These are phyloP conservation scores for Taurulus bubalis DNA, from an alignment of 2,113 vertebrate genomes.

Conservation along the genomic window DNA sequence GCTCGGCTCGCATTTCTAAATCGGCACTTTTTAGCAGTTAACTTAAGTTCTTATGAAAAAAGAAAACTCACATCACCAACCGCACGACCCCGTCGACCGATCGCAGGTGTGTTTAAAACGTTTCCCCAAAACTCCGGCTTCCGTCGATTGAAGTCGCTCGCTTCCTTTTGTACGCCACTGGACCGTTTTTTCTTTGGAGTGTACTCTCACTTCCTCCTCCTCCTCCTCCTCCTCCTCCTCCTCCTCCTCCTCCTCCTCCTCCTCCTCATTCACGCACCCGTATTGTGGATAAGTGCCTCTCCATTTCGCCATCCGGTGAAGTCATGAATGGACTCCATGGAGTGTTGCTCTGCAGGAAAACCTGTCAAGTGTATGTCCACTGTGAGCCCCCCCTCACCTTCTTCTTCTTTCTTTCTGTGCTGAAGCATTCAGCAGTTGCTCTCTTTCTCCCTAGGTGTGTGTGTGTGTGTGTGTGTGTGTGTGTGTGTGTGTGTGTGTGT, in stretches of 20 bases:
- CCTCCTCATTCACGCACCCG: conserved; percentile 1
- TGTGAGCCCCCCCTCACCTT: conserved; percentile 26
- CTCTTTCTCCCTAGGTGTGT: conserved; percentile 13
- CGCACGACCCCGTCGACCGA: neutral
- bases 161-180: too few relatives aligned
- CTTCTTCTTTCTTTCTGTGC: neutral
- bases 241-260: neutral
- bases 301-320: conserved; percentile 47
- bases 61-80: neutral
- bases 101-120: neutral
- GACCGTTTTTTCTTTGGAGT: too few relatives aligned
- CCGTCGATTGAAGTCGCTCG: too few relatives aligned
- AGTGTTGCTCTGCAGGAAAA: conserved; percentile 61
- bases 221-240: too few relatives aligned
- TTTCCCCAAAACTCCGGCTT: too few relatives aligned
- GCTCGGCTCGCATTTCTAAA: too few relatives aligned
- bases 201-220: too few relatives aligned
- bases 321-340: conserved; percentile 60
- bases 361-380: conserved; percentile 57
- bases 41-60: too few relatives aligned
- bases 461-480: conserved; percentile 35
- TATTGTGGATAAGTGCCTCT: conserved; percentile 53
- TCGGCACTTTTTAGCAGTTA: too few relatives aligned
- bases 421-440: conserved; percentile 58
- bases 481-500: conserved; percentile 28